Conservation (phyloP, 2,113 vertebrate genomes). For the Trogon surrucura region DNA sequence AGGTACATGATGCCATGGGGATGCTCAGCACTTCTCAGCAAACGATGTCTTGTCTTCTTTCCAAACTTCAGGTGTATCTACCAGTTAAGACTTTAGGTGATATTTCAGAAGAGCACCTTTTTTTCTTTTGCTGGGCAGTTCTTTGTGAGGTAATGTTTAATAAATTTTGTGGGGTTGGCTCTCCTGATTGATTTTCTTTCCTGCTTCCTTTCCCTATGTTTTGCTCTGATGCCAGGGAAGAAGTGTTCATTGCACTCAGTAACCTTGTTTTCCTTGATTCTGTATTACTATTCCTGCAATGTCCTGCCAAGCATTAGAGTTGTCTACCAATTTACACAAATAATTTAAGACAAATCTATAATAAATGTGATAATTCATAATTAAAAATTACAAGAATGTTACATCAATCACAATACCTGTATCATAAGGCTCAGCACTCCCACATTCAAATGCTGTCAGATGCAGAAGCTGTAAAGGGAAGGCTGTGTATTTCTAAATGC, state of each 20-base stretch:
- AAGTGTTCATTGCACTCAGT: background rate
- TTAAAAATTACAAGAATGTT: background rate
- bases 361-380: background rate
- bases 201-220: background rate
- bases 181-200: background rate
- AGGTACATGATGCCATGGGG: rapidly evolving
- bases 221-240: background rate
- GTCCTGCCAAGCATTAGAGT: background rate
- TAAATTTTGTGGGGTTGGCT: background rate
- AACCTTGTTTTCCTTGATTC: background rate
- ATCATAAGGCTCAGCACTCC: background rate
- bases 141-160: background rate
- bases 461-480: background rate
- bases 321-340: background rate
- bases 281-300: background rate
- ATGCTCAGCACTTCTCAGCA: background rate
- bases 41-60: background rate
- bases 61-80: background rate
- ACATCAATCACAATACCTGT: background rate
- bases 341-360: background rate
- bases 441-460: background rate
- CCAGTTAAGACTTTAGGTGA: background rate
- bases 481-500: background rate
- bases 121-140: background rate
- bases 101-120: background rate